Percentiles rank a stretch among this genome's conserved stretches.
Conservation (phyloP, 92 coral and sea anemone genomes). For the Phymanthus crucifer region DNA sequence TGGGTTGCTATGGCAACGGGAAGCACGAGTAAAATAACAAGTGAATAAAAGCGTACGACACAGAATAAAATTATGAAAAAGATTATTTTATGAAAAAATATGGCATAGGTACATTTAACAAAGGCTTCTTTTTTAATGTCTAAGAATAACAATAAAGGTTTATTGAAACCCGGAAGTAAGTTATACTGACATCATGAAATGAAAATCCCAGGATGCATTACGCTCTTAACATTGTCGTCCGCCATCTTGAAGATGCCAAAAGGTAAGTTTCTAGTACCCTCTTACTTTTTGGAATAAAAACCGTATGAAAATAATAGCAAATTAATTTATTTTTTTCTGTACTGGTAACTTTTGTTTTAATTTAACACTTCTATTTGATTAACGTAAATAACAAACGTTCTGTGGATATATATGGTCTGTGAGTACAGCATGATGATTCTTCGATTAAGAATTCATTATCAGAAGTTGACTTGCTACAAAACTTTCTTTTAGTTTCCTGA, state of each 20-base stretch:
- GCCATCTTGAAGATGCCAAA: constrained; percentile 8
- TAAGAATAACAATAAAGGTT: neutral
- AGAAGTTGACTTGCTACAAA: neutral
- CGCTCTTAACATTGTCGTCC: neutral
- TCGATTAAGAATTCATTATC: neutral
- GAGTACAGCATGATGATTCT: neutral
- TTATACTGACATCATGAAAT: neutral
- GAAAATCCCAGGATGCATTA: neutral
- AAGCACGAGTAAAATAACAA: neutral
- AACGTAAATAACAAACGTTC: too few relatives aligned
- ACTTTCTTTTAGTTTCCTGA: neutral
- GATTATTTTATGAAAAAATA: neutral
- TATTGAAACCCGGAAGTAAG: neutral
- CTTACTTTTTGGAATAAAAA: constrained; percentile 1
- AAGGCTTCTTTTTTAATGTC: neutral
- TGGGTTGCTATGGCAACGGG: constrained; percentile 4
- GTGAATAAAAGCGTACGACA: neutral
- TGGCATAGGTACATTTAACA: neutral
- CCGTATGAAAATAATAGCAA: neutral
- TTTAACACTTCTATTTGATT: too few relatives aligned
- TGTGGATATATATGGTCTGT: too few relatives aligned
- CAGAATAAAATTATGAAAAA: neutral
- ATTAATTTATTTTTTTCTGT: neutral
- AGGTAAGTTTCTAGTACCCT: neutral
- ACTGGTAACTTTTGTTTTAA: neutral